Percentiles rank a stretch among this genome's conserved stretches.
phyloP scores from a whole-genome alignment of 2,888 invertebrate genomes.

The Drosophila melanosoma region DNA sequence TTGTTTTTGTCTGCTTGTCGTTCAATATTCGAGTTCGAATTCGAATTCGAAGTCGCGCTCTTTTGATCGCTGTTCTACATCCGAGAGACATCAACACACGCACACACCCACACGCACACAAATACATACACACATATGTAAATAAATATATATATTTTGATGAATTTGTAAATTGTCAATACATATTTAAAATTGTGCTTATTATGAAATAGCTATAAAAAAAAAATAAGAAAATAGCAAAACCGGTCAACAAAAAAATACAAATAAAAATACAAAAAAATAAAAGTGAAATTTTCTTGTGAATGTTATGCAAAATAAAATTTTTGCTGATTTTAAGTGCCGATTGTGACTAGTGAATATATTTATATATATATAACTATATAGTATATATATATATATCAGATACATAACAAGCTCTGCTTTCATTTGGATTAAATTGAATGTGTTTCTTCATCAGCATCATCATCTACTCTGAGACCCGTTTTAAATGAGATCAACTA shows the following conservation, averaged over 20 bases:
- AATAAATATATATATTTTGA: neutral
- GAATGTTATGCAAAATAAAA: constrained; percentile 53
- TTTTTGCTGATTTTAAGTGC: constrained; percentile 44
- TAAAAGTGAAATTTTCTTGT: constrained; percentile 57
- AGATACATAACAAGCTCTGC: constrained; percentile 26
- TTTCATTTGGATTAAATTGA: constrained; percentile 18
- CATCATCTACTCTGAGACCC: constrained; percentile 48
- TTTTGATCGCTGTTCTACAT: constrained; percentile 58
- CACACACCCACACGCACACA: constrained; percentile 1
- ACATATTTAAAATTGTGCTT: constrained; percentile 40
- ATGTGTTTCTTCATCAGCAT: constrained; percentile 16
- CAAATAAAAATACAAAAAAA: constrained; percentile 5
- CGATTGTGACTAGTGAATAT: constrained; percentile 44
- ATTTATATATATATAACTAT: constrained; percentile 8
- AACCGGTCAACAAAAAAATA: constrained; percentile 47
- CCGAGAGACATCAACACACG: constrained; percentile 35
- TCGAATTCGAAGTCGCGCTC: constrained; percentile 46
- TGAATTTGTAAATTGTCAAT: constrained; percentile 24
- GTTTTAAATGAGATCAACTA: constrained; percentile 76
- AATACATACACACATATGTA: constrained; percentile 11
- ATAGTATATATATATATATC: constrained; percentile 17
- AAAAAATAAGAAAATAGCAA: constrained; percentile 9
- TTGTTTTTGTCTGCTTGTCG: constrained; percentile 10
- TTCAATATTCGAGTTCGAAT: constrained; percentile 24
- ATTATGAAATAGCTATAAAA: constrained; percentile 47